Evolutionary conservation across 2,888 invertebrate species (phyloP).

Genomic region (Crioceris asparagi): DNA sequence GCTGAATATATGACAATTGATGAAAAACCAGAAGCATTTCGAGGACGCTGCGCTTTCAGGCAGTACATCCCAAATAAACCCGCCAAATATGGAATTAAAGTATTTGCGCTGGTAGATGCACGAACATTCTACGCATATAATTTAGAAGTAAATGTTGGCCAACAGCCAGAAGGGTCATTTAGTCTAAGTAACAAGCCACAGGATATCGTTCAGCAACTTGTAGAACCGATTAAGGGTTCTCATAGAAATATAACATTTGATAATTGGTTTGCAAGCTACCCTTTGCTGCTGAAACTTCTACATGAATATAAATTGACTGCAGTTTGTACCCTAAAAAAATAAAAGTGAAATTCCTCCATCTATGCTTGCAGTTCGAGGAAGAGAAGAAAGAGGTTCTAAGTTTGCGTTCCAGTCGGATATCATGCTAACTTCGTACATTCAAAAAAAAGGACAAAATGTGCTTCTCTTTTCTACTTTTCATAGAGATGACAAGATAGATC

Average conservation of each 20-base stretch:
- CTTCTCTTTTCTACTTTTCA: slow-evolving; percentile 15
- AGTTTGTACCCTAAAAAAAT: slow-evolving; percentile 19
- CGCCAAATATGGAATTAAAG: slow-evolving; percentile 8
- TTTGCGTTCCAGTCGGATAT: slow-evolving; percentile 18
- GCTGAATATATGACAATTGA: slow-evolving; percentile 8
- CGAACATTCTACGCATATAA: slow-evolving; percentile 7
- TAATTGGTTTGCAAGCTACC: slow-evolving; percentile 12
- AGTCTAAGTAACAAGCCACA: slow-evolving; percentile 9
- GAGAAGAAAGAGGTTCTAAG: slow-evolving; percentile 4
- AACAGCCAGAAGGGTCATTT: slow-evolving; percentile 8
- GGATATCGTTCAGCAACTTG: slow-evolving; percentile 12
- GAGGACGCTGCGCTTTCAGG: slow-evolving; percentile 8
- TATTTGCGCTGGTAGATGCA: slow-evolving; percentile 9
- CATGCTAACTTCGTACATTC: slow-evolving; percentile 14
- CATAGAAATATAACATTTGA: slow-evolving; percentile 17
- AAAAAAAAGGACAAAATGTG: slow-evolving; percentile 14
- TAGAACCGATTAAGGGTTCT: slow-evolving; percentile 8
- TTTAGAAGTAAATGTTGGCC: slow-evolving; percentile 10
- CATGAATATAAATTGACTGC: slow-evolving; percentile 11
- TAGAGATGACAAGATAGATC: slow-evolving; percentile 7
- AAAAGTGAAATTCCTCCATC: slow-evolving; percentile 10
- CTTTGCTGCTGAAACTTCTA: slow-evolving; percentile 1
- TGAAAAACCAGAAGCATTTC: slow-evolving; percentile 10
- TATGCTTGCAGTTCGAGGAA: slow-evolving; percentile 2
- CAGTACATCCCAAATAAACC: slow-evolving; percentile 11